phyloP scores from a whole-genome alignment of 2,888 invertebrate species.

The Drosophila cognata region DNA sequence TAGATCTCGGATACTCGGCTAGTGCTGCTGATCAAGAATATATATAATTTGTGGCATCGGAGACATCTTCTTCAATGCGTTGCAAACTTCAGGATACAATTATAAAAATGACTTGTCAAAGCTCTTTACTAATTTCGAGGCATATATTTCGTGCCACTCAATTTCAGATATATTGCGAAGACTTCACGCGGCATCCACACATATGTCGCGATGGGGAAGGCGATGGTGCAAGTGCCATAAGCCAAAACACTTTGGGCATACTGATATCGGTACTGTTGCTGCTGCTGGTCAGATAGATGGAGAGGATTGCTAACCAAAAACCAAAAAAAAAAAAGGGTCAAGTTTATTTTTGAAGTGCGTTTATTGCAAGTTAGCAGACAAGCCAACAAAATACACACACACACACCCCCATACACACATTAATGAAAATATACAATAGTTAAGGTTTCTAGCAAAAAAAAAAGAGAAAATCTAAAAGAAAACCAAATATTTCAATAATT shows the following conservation, averaged over 20 bases:
- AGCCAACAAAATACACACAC: constrained; percentile 23
- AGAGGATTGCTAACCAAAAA: constrained; percentile 5
- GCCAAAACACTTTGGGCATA: constrained; percentile 45
- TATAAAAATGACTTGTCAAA: not conserved
- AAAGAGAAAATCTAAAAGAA: not conserved
- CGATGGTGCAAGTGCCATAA: constrained; percentile 51
- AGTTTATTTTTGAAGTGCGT: constrained; percentile 51
- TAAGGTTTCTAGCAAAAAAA: constrained; percentile 64
- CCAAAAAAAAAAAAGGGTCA: constrained; percentile 30
- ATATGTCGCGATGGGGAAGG: constrained; percentile 76
- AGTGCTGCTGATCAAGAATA: not conserved
- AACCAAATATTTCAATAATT: constrained; percentile 28
- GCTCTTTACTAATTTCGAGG: not conserved
- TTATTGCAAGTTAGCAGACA: constrained; percentile 39
- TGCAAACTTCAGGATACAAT: rapidly evolving
- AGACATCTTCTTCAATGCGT: not conserved
- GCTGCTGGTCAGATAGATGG: constrained; percentile 75
- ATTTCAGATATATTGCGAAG: constrained; percentile 82
- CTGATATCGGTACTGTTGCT: constrained; percentile 51
- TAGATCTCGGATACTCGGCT: not conserved
- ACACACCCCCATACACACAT: constrained; percentile 27
- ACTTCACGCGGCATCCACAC: constrained; percentile 81
- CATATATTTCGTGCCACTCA: not conserved
- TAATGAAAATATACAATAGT: constrained; percentile 55
- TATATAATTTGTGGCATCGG: not conserved